Evolutionary conservation across 2,113 vertebrate species (phyloP), one percentile per base, ranked within the genome.

Genomic region (Salvelinus fontinalis): DNA sequence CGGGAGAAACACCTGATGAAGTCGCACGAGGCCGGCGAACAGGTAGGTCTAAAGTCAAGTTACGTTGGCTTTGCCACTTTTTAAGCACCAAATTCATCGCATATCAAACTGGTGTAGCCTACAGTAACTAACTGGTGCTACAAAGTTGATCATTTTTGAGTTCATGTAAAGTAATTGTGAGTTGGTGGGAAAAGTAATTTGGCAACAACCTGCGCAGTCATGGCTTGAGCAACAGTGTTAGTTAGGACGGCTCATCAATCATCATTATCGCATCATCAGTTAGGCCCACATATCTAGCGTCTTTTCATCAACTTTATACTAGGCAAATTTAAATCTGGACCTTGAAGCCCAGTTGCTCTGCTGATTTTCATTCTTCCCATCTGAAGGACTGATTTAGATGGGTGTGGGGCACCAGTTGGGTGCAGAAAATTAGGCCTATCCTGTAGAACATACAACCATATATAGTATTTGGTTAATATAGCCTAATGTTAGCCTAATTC

Each of bases 1-100:
- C 90, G 94, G 70, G 97, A 97, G 89, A 91, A 95, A 81, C 93
- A 95, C 80, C 93, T 95, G 84, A 95, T 96, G 89, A 93, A 92
- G 93, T 91, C 92, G 54, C 90, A 92, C 3, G 91, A 91, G 60
- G 51, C 48, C 0, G 81, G 27, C 80, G 76, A 93, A 75, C 83
- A 90, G 78, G 88, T 87, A 57, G 92, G 79, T 60, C 24, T 86
- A 89, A 24, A 93, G 95, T 94, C 94, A 95, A 87, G 87, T 54
- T 4, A 54, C 51, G 4, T 54, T 54, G 3, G 3, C 51, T 16
- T 14, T 54, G 51, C 3, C 29, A 31, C 31, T 68, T 20, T 68
- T 34, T 13, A 39, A 16, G 9, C 59, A 16, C n/a, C n/a, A 62
- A 22, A 22, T 22, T 62, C 59, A 1, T 13, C 59, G 18, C n/a